phyloP scores from a whole-genome alignment of 2,888 invertebrate species.

The Archips crataeganus region DNA sequence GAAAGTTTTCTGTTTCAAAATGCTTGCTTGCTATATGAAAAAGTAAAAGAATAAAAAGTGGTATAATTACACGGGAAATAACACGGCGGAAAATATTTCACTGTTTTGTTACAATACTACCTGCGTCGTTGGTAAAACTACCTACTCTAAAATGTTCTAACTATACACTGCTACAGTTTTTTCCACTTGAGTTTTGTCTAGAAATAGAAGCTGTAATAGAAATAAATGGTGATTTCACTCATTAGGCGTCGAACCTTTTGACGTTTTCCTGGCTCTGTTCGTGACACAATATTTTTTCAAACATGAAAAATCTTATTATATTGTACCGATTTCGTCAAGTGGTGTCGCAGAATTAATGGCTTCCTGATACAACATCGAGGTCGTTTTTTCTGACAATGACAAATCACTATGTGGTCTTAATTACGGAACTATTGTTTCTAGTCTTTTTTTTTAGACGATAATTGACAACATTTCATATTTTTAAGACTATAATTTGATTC shows the following conservation, averaged over 20 bases:
- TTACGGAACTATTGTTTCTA: constrained; percentile 30
- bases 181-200: background rate
- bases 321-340: constrained; percentile 34
- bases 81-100: constrained; percentile 19
- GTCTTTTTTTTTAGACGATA: background rate
- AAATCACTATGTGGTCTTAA: constrained; percentile 39
- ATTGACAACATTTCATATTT: no score
- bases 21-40: constrained; percentile 27
- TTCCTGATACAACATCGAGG: constrained; percentile 30
- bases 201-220: background rate
- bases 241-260: background rate
- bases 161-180: background rate
- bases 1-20: constrained; percentile 40
- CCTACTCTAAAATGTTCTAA: constrained; percentile 1
- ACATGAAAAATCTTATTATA: constrained; percentile 18
- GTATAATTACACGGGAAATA: constrained; percentile 30
- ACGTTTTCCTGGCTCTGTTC: constrained; percentile 1
- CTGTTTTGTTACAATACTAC: constrained; percentile 15
- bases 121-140: constrained; percentile 6
- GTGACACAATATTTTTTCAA: constrained; percentile 8
- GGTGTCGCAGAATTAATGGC: constrained; percentile 31
- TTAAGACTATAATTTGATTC: no score
- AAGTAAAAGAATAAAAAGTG: constrained; percentile 38
- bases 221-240: background rate
- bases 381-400: constrained; percentile 36